A percentile compares a stretch with the other conserved stretches of the same genome.
Evolutionary conservation across 2,113 vertebrate genomes (phyloP).

Genomic region (Rhinolophus ferrumequinum): DNA sequence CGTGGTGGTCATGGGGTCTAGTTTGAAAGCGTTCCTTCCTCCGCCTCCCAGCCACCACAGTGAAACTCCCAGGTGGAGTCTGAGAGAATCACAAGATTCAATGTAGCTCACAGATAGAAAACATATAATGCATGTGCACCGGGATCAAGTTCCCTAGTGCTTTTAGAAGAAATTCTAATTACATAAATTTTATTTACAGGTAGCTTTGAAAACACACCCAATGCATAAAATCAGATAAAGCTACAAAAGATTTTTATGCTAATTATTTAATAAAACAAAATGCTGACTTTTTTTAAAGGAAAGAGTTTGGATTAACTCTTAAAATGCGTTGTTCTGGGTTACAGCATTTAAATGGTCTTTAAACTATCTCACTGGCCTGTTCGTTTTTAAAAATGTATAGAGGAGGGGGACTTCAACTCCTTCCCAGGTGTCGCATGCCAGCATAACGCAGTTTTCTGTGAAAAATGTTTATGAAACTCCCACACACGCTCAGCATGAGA

Average conservation of each 20-base stretch:
- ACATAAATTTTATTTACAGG: neutral
- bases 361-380: neutral
- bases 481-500: fast-evolving
- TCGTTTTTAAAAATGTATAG: neutral
- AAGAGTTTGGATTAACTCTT: neutral
- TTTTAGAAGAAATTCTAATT: neutral
- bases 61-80: neutral
- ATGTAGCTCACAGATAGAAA: neutral
- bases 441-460: fast-evolving
- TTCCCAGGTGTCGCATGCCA: fast-evolving
- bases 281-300: neutral
- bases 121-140: neutral
- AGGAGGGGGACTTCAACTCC: neutral
- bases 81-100: neutral
- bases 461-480: neutral
- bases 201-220: neutral
- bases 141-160: neutral
- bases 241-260: neutral
- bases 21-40: neutral
- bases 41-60: neutral
- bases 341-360: neutral
- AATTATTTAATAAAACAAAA: conserved; percentile 19
- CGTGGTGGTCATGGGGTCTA: too few species aligned
- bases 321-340: neutral
- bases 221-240: neutral